Evolutionary conservation across 2,888 invertebrate species (phyloP), one percentile per base, ranked within the genome.

Genomic region (Limenitis camilla): DNA sequence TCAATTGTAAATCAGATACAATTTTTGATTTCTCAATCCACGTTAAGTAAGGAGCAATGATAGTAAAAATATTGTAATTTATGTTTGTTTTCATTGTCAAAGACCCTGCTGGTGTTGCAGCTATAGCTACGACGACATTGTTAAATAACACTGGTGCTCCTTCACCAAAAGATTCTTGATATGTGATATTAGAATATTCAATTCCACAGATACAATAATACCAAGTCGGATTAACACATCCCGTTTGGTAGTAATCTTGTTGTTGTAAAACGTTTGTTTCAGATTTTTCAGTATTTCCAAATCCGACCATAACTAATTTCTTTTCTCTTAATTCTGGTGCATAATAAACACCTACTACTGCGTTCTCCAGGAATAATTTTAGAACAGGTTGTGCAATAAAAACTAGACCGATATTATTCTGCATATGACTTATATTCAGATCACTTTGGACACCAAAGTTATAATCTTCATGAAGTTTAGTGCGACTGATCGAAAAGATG

Each of bases 191-290:
- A 2, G 64, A 52, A 33, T 66, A 60, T 62, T 82, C 78, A 19
- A 66, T 60, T 30, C 81, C 83, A 53, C 83, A 83, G 11, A 81
- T 60, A 56, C 78, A 80, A 55, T 82, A 79, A 57, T 75, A 76
- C 81, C 81, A 82, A 55, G 72, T 75, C 0, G 80, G 75, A 58
- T 78, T 77, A 19, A 61, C 56, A 59, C 84, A 84, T 0, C 77
- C 67, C 2, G 64, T 64, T 53, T 78, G 75, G 29, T 64, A 60
- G 55, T 77, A 84, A 4, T 40, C 49, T 56, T 77, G 76, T 41
- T 64, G 58, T 56, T 80, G 80, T 49, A 83, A 58, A 9, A 63
- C 68, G 9, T 69, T 48, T 19, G 55, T 40, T 36, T 66, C 58
- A 7, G 64, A 49, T 3, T 61, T 50, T 28, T 43, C 54, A 6